Evolutionary conservation across 2,113 vertebrate genomes (phyloP).

Genomic region (Ammodytes dubius): DNA sequence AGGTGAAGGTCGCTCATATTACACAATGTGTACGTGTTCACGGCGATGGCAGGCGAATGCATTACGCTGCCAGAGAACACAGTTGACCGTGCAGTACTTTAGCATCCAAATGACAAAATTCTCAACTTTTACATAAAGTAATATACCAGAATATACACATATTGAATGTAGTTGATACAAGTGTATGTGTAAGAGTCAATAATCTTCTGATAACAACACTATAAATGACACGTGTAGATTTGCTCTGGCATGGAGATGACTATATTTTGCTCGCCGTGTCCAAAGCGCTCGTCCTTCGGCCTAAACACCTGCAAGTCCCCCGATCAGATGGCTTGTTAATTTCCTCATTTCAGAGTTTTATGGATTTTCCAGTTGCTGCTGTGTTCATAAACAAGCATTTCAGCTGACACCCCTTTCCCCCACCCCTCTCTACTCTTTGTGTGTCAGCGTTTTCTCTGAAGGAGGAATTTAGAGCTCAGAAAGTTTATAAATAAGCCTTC

Average conservation of each 20-base stretch:
- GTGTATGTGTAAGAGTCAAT: background rate
- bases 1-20: conserved; percentile 68
- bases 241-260: background rate
- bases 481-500: conserved; percentile 99
- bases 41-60: conserved; percentile 22
- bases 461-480: conserved; percentile 97
- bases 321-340: conserved; percentile 90
- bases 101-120: conserved; percentile 28
- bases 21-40: conserved; percentile 67
- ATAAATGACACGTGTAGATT: conserved; percentile 23
- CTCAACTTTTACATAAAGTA: conserved; percentile 9
- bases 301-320: conserved; percentile 50
- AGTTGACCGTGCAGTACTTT: conserved; percentile 9
- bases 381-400: conserved; percentile 98
- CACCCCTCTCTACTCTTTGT: conserved; percentile 83
- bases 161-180: conserved; percentile 20
- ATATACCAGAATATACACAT: background rate
- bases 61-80: conserved; percentile 30
- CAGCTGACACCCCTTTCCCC: conserved; percentile 81
- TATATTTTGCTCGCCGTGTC: conserved; percentile 18
- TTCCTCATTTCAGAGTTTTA: conserved; percentile 94
- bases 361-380: conserved; percentile 94
- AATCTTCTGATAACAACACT: conserved; percentile 18
- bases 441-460: conserved; percentile 96
- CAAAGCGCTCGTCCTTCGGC: conserved; percentile 34